Base-by-base conservation (phyloP, 2,888 invertebrate genomes). In the Parnassius mnemosyne region DNA sequence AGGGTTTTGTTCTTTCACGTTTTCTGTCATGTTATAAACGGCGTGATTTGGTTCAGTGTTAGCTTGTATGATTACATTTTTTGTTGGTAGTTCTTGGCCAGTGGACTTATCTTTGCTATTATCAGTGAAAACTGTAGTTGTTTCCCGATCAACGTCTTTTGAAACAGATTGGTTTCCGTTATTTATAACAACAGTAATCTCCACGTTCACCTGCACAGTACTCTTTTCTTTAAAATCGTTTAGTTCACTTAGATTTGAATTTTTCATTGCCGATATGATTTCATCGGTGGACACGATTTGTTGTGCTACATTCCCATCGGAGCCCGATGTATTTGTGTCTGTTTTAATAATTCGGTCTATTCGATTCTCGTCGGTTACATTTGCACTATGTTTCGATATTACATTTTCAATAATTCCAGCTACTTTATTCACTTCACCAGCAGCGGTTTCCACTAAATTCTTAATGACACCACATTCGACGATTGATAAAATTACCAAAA, bases 381-480 rank as follows among this genome's bases (percentile, higher is more conserved):
- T 47, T 47, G 1, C 25, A 49, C 11, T 47, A 12, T 41, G 12
- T 9, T 57, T 57, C 13, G 57, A 34, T 52, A n/a, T 20, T 3
- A n/a, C 46, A 34, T 41, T 56, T 52, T 55, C 56, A 34, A 52
- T 34, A 12, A 9, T 5, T 3, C 49, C 43, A 0, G 44, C 47
- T 7, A 58, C 41, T 55, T 50, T 58, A 7, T 46, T 10, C 16
- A 63, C 46, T 51, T 63, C 58, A 9, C 58, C 46, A 2, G 58
- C 58, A 3, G 41, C 58, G 3, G 63, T 54, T 51, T 63, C 63
- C 20, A 51, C 44, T 12, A 54, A n/a, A 13, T 54, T 42, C 55
- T 63, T 63, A 1, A 63, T 46, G 2, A 55, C 58, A 51, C 63
- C 63, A 50, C 63, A 58, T 63, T 63, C 61, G 34, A 57, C 53